Evolutionary conservation across 2,797 vertebrate genomes (phyloP), one percentile per base, ranked within the genome.

Genomic region (Protonibea diacanthus): DNA sequence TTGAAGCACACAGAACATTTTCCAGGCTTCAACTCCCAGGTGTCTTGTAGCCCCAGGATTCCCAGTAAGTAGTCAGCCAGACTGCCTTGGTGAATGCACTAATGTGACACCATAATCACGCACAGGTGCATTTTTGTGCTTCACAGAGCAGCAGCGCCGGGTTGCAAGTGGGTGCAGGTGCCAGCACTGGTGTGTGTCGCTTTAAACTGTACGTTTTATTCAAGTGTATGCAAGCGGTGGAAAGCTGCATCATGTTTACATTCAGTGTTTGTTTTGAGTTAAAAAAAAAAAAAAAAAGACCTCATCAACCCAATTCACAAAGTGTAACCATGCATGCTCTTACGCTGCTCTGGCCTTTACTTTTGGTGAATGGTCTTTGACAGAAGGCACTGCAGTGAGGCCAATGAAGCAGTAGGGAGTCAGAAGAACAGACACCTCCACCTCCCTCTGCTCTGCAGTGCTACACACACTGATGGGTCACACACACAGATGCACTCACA

Each of bases 21-120:
- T 85, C 51, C 85, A 89, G 82, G 83, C 86, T 88, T 80, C 70
- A 80, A 80, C 62, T 89, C 91, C 89, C 91, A 91, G 88, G 89
- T 92, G 92, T 85, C 80, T 80, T 78, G 78, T 83, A 82, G 90
- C 92, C 90, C 73, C 68, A 81, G 84, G 91, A 93, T 84, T 84
- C 86, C 87, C 76, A 80, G 76, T 74, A 77, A 85, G 78, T 75
- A 83, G 76, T 86, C 80, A 90, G 81, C 80, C 76, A 44, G 74
- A 60, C 84, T 78, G 82, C 71, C 78, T 86, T 88, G 72, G 80
- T 90, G 91, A 91, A 91, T 87, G 90, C 90, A 89, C 87, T 88
- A 89, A 90, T 93, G 89, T 92, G 89, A 94, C 90, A 90, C 84
- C 84, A 89, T 90, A 92, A 94, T 94, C 90, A 88, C 80, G 55